phyloP scores from a whole-genome alignment of 2,797 vertebrate genomes.

The Morus bassanus region DNA sequence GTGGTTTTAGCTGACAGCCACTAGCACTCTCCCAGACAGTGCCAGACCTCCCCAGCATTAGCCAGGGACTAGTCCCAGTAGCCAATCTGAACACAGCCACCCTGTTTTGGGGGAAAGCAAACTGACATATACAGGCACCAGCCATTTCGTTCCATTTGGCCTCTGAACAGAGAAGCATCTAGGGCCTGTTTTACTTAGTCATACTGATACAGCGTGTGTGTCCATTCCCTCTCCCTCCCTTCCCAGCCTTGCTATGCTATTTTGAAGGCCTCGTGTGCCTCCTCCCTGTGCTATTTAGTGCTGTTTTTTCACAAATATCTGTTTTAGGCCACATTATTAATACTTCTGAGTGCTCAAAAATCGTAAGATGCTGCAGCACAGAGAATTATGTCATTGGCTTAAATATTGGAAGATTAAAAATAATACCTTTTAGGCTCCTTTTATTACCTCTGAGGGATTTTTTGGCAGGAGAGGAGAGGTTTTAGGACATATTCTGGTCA shows the following conservation, averaged over 20 bases:
- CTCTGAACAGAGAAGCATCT: not conserved
- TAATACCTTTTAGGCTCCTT: slow-evolving; percentile 62
- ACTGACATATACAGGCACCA: not conserved
- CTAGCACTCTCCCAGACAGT: not conserved
- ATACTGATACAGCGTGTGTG: not conserved
- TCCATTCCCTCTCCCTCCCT: not conserved
- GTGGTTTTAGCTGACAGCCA: not conserved
- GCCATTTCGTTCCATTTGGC: not conserved
- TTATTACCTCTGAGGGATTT: slow-evolving; percentile 59
- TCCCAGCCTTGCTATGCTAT: not conserved
- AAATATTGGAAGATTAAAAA: slow-evolving; percentile 59
- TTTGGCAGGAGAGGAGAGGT: slow-evolving; percentile 57
- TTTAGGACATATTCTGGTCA: slow-evolving; percentile 61
- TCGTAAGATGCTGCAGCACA: slow-evolving; percentile 25
- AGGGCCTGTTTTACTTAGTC: not conserved
- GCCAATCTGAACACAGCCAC: not conserved
- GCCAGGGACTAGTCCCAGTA: not conserved
- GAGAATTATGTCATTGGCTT: slow-evolving; percentile 53
- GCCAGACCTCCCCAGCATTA: not conserved
- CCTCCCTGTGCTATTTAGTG: not conserved
- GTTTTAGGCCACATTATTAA: slow-evolving; percentile 27
- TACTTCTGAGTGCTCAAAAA: slow-evolving; percentile 42
- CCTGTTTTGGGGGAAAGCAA: not conserved
- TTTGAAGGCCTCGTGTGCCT: not conserved
- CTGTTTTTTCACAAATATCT: slow-evolving; percentile 21